Conservation (phyloP, 2,113 vertebrate species). For the Xerus inauris region DNA sequence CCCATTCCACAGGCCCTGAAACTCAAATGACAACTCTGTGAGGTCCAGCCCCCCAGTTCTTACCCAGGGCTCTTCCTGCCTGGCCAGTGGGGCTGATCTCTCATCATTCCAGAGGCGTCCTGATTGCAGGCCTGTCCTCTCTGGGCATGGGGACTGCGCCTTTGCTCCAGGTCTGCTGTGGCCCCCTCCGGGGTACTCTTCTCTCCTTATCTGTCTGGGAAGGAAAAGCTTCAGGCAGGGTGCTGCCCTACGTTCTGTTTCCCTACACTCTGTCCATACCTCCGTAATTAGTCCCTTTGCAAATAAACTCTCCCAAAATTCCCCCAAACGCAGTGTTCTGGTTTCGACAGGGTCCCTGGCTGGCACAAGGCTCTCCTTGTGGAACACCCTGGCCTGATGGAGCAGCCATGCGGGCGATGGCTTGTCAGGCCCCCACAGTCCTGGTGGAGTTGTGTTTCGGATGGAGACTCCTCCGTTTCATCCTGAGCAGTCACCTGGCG, state of each 20-base stretch:
- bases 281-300: background rate
- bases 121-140: background rate
- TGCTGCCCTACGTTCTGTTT: no score
- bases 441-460: background rate
- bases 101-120: accelerated
- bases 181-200: background rate
- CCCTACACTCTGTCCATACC: background rate
- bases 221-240: background rate
- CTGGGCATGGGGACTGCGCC: background rate
- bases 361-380: background rate
- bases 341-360: background rate
- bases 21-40: accelerated
- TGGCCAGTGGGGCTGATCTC: no score
- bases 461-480: background rate
- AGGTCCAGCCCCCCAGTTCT: background rate
- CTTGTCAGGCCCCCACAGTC: background rate
- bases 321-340: background rate
- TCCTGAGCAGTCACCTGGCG: background rate
- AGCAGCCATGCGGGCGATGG: background rate
- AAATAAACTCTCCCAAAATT: background rate
- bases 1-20: background rate
- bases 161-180: background rate
- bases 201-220: background rate
- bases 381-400: background rate
- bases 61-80: accelerated